Evolutionary conservation across 2,113 vertebrate species (phyloP).

Genomic region (Ammodramus savannarum): DNA sequence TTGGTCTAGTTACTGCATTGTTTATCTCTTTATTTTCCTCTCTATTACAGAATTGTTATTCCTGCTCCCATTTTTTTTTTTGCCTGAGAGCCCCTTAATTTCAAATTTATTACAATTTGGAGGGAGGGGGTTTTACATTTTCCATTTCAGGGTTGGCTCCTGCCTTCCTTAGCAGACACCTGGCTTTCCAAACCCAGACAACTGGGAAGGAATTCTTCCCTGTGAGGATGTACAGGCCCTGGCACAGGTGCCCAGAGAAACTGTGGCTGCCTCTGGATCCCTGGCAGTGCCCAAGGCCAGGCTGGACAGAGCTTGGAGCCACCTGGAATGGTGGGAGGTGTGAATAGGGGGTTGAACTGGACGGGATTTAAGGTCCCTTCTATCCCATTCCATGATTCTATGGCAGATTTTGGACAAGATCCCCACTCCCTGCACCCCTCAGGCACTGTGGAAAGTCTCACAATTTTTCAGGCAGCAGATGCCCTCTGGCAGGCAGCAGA

Average conservation of each 20-base stretch:
- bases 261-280: background rate
- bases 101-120: no score
- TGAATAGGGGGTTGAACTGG: rapidly evolving
- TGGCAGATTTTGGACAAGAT: background rate
- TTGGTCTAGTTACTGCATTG: no score
- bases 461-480: background rate
- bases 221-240: background rate
- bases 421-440: background rate
- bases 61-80: no score
- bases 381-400: rapidly evolving
- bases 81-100: no score
- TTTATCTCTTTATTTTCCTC: no score
- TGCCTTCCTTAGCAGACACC: no score
- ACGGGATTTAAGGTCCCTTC: rapidly evolving
- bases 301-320: rapidly evolving
- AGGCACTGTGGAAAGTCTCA: background rate
- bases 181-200: no score
- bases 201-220: background rate
- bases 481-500: no score
- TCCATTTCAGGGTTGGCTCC: no score
- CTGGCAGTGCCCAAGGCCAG: background rate
- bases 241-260: background rate
- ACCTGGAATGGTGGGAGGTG: rapidly evolving
- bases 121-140: no score
- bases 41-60: no score